Evolutionary conservation across 2,888 invertebrate species (phyloP), one percentile per base, ranked within the genome.

Genomic region (Phyllotreta striolata): DNA sequence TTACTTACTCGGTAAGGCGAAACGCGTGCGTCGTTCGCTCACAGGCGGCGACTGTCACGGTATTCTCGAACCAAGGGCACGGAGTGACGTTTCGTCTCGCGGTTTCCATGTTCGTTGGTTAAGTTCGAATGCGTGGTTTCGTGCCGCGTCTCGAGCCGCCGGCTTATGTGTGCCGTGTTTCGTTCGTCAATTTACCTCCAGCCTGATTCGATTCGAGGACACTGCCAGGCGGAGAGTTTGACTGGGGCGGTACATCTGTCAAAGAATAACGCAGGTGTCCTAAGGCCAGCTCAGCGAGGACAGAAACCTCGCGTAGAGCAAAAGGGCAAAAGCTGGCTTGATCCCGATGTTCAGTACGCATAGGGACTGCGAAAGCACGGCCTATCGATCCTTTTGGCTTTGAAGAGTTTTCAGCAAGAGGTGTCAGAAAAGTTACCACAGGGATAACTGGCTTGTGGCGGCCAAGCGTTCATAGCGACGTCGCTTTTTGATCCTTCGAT

Each of bases 371-470:
- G 46, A 46, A 46, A 73, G 73, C 68, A 68, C 62, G 73, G 73
- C 73, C 70, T 74, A 74, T 71, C 70, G 74, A 74, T 73, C 72
- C 70, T 72, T 73, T 72, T 66, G 70, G 64, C 66, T 70, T 70
- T 46, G 66, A 70, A 67, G 68, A 67, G 68, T 64, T 24, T 24
- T 24, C 24, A 24, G 85, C 85, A 83, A 86, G 86, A 87, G 86
- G 86, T 89, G 87, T 83, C 86, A 87, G 86, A 87, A 87, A 88
- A 87, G 87, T 88, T 88, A 86, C 87, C 86, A 87, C 86, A 86
- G 87, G 87, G 84, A 87, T 87, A 87, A 86, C 85, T 87, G 24
- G 24, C 24, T 86, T 85, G 85, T 85, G 85, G 85, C 86, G 83
- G 84, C 83, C 46, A 83, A 86, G 85, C 85, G 85, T 83, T 83